Percentiles rank a stretch among this genome's conserved stretches.
phyloP scores from a whole-genome alignment of 2,113 vertebrate species.

The Barbus barbus region DNA sequence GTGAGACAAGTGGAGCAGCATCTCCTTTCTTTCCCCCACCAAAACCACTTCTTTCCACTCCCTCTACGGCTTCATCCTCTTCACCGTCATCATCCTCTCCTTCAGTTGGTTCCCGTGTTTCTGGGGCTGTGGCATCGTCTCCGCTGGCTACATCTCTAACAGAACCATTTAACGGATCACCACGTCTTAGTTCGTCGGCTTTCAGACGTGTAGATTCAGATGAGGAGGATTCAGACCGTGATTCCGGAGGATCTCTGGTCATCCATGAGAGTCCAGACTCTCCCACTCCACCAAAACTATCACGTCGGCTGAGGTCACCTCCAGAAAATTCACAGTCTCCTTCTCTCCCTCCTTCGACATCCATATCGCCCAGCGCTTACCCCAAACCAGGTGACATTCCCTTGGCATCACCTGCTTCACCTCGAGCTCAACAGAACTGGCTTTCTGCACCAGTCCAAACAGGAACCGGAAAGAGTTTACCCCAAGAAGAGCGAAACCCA shows the following conservation, averaged over 20 bases:
- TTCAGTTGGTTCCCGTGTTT: conserved; percentile 49
- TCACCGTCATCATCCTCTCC: conserved; percentile 67
- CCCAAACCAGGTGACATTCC: conserved; percentile 51
- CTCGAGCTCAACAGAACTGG: conserved; percentile 61
- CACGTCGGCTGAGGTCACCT: conserved; percentile 54
- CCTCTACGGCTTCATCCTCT: conserved; percentile 45
- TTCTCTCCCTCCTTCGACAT: conserved; percentile 55
- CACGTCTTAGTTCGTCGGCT: conserved; percentile 57
- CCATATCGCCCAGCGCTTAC: conserved; percentile 64
- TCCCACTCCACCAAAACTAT: conserved; percentile 65
- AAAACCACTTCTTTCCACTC: conserved; percentile 34
- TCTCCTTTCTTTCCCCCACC: conserved; percentile 62
- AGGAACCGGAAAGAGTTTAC: conserved; percentile 43
- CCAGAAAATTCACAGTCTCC: conserved; percentile 57
- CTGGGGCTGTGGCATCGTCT: conserved; percentile 48
- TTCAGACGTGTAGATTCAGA: conserved; percentile 59
- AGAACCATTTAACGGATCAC: conserved; percentile 61
- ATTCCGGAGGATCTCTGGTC: conserved; percentile 74
- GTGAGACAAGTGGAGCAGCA: conserved; percentile 61
- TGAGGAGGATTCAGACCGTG: conserved; percentile 76
- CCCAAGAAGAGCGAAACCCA: conserved; percentile 68
- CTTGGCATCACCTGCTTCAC: conserved; percentile 48
- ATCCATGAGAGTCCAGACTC: conserved; percentile 78
- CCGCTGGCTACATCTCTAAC: conserved; percentile 66
- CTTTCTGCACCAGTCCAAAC: conserved; percentile 47